Conservation (phyloP, 2,797 vertebrate species). For the Epinephelus coioides region DNA sequence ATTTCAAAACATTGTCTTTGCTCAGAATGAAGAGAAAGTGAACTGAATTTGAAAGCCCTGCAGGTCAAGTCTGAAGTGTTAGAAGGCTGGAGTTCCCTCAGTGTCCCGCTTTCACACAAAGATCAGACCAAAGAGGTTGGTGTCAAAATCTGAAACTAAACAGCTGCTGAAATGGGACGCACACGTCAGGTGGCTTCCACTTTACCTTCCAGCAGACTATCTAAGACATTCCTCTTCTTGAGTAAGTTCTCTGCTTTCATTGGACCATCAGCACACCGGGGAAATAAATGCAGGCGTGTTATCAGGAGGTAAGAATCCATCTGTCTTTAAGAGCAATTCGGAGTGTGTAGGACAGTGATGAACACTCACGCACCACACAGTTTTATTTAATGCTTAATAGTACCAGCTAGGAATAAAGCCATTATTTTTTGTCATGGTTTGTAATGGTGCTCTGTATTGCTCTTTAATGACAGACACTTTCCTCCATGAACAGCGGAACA, state of each 20-base stretch:
- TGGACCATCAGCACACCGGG: constrained; percentile 26
- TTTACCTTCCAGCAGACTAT: constrained; percentile 13
- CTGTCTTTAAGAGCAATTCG: constrained; percentile 42
- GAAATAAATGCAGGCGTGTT: background rate
- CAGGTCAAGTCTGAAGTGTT: constrained; percentile 20
- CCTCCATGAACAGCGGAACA: background rate
- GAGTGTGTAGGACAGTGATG: background rate
- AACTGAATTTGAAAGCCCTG: constrained; percentile 42
- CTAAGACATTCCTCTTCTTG: constrained; percentile 14
- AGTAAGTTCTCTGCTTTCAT: constrained; percentile 42
- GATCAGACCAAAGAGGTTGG: constrained; percentile 4
- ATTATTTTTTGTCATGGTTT: background rate
- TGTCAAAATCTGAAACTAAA: constrained; percentile 5
- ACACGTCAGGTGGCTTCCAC: background rate
- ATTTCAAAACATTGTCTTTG: background rate
- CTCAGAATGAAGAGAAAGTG: constrained; percentile 21
- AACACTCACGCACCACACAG: background rate
- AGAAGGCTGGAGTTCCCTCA: constrained; percentile 54
- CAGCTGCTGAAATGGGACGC: background rate
- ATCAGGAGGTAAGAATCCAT: background rate
- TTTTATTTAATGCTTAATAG: background rate
- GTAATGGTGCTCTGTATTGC: constrained; percentile 34
- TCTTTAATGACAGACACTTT: constrained; percentile 18
- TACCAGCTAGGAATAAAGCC: background rate
- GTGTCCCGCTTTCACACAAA: constrained; percentile 59